Evolutionary conservation across 2,888 invertebrate species (phyloP).

Genomic region (Lobophora halterata): DNA sequence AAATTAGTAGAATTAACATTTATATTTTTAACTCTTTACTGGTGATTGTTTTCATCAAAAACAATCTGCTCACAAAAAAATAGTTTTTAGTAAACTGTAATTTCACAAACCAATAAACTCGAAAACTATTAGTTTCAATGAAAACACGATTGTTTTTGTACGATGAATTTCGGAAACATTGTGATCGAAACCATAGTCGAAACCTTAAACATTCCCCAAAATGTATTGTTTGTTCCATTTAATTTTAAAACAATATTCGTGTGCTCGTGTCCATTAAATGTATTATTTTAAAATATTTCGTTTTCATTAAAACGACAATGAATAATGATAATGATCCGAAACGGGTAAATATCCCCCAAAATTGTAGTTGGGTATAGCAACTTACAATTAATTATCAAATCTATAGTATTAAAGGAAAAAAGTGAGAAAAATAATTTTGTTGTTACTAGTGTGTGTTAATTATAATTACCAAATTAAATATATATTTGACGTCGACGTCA

Average conservation of each 20-base stretch:
- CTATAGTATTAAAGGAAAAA: too few relatives aligned
- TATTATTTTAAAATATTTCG: conserved; percentile 13
- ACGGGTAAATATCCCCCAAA: conserved; percentile 17
- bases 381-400: too few relatives aligned
- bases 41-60: too few relatives aligned
- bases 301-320: conserved; percentile 18
- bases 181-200: conserved; percentile 14
- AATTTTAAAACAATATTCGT: conserved; percentile 1
- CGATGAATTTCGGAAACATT: conserved; percentile 5
- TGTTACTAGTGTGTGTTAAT: too few relatives aligned
- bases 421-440: too few relatives aligned
- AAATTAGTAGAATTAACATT: too few relatives aligned
- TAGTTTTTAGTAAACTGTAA: too few relatives aligned
- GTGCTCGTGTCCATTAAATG: conserved; percentile 10
- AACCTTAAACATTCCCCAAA: conserved; percentile 4
- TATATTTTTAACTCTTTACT: too few relatives aligned
- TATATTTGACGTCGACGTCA: too few relatives aligned
- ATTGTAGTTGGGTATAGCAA: too few relatives aligned
- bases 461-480: conserved; percentile 10
- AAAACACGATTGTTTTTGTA: conserved; percentile 6
- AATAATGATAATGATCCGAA: conserved; percentile 14
- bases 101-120: too few relatives aligned
- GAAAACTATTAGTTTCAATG: conserved; percentile 10
- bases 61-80: too few relatives aligned
- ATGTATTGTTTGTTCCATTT: conserved; percentile 2